Evolutionary conservation across 2,113 vertebrate species (phyloP).

Genomic region (Cinclus cinclus): DNA sequence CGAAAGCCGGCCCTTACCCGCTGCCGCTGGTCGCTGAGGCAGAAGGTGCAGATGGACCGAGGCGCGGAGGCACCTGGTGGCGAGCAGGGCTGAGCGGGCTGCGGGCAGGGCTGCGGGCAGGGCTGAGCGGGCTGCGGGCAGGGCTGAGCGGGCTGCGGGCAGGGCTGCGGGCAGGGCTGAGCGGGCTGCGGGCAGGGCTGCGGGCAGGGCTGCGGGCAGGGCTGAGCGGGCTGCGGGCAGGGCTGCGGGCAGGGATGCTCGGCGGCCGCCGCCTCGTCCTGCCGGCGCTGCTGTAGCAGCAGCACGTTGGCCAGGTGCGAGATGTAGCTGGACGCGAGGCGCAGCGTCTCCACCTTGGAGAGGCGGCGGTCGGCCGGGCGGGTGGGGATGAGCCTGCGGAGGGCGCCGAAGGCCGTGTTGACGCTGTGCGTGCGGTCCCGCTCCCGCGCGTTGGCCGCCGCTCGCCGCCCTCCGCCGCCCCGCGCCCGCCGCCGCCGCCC

Average conservation of each 20-base stretch:
- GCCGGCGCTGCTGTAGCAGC: slow-evolving; percentile 66
- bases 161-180: too few species aligned
- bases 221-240: too few species aligned
- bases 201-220: too few species aligned
- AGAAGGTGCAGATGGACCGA: slow-evolving; percentile 89
- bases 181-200: too few species aligned
- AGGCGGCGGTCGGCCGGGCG: slow-evolving; percentile 86
- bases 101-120: neutral
- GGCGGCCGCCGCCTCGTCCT: slow-evolving; percentile 68
- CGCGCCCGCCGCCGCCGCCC: too few species aligned
- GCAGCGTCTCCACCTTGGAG: slow-evolving; percentile 90
- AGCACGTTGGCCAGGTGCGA: slow-evolving; percentile 85
- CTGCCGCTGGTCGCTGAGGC: slow-evolving; percentile 86
- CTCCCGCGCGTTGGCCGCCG: slow-evolving; percentile 89
- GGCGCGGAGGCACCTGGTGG: slow-evolving; percentile 50
- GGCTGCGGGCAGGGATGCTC: slow-evolving; percentile 71
- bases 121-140: too few species aligned
- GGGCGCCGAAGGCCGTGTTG: slow-evolving; percentile 85
- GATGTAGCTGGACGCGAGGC: slow-evolving; percentile 89
- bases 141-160: too few species aligned
- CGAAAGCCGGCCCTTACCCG: slow-evolving; percentile 71
- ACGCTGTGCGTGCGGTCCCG: slow-evolving; percentile 88
- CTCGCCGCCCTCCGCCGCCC: slow-evolving; percentile 71
- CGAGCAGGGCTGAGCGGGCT: slow-evolving; percentile 78
- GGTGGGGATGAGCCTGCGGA: slow-evolving; percentile 88